Evolutionary conservation across 35 echinoderm and acorn worm genomes (phyloP), one percentile per base, ranked within the genome.

Genomic region (Strongylocentrotus purpuratus): DNA sequence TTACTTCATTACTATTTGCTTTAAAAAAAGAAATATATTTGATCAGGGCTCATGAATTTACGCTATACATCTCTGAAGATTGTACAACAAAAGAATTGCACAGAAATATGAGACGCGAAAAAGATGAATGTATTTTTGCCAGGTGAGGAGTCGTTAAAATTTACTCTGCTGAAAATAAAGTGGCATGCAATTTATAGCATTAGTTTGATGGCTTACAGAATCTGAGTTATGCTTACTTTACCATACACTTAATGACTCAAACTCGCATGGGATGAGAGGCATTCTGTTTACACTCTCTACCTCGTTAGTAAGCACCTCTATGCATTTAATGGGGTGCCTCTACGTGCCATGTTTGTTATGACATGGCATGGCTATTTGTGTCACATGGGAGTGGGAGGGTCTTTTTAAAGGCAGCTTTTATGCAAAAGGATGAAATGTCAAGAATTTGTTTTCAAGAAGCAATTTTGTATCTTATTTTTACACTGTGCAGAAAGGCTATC

Each of bases 161-260:
- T 78, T 25, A 78, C 65, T 78, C n/a, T 78, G 7, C 65, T 8
- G 4, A 22, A 78, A 78, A 78, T 78, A 78, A 55, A 55, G 15
- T 55, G 50, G 50, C 10, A 11, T 12, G 50, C 50, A 55, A 55
- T 78, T n/a, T 2, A 78, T 22, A 28, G 65, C 65, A 78, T 28
- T 28, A 78, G 20, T 78, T 78, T 78, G 65, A 78, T 7, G 28
- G 20, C 65, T 78, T 78, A 28, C 22, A 78, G 65, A 78, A 78
- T 78, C 28, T 78, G 65, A 78, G 33, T 46, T 35, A 22, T 89
- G 87, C 33, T 46, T 46, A 33, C 87, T 46, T 46, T 33, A 5
- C 87, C 9, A 89, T 15, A 33, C 87, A 45, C 87, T 89, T 89
- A 89, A 89, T 89, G 87, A 89, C 87, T 89, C 87, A 45, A 89